A percentile compares a stretch with the other conserved stretches of the same genome.
These are phyloP conservation scores for Batillaria attramentaria DNA, from an alignment of 1,140 invertebrate genomes.

Conservation along the genomic window DNA sequence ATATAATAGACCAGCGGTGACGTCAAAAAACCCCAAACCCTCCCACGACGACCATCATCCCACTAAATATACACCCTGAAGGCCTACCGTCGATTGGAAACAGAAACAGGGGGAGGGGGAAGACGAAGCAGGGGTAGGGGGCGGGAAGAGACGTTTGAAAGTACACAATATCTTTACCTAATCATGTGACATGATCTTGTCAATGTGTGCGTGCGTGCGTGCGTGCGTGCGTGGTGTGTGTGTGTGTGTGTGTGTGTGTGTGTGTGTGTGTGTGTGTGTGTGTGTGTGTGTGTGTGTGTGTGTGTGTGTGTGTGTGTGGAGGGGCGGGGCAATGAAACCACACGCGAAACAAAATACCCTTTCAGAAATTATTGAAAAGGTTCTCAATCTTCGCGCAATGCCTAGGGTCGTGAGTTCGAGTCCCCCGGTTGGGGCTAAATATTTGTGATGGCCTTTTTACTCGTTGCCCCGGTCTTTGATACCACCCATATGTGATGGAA, in stretches of 20 bases:
- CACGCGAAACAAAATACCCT: too few species aligned
- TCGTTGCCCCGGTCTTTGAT: too few species aligned
- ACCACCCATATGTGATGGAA: too few species aligned
- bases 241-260: slow-evolving; percentile 16
- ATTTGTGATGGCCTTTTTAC: too few species aligned
- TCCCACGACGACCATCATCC: neutral
- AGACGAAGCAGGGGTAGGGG: neutral
- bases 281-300: slow-evolving; percentile 18
- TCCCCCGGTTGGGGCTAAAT: too few species aligned
- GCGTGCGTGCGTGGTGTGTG: slow-evolving; percentile 5
- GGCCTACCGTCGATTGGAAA: neutral
- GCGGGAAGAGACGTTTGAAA: neutral
- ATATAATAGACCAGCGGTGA: too few species aligned
- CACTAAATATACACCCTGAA: neutral
- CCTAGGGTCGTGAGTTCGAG: too few species aligned
- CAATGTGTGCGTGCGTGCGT: neutral
- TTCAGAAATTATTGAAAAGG: too few species aligned
- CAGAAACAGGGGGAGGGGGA: neutral
- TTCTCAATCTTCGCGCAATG: too few species aligned
- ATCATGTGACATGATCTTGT: too few species aligned
- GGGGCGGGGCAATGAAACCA: neutral
- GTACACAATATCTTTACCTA: too few species aligned
- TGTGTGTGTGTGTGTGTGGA: slow-evolving; percentile 14
- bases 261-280: slow-evolving; percentile 15
- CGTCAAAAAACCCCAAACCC: too few species aligned